Percentiles rank a stretch among this genome's conserved stretches.
Evolutionary conservation across 1,140 invertebrate species (phyloP).

Genomic region (Drosophila ananassae): DNA sequence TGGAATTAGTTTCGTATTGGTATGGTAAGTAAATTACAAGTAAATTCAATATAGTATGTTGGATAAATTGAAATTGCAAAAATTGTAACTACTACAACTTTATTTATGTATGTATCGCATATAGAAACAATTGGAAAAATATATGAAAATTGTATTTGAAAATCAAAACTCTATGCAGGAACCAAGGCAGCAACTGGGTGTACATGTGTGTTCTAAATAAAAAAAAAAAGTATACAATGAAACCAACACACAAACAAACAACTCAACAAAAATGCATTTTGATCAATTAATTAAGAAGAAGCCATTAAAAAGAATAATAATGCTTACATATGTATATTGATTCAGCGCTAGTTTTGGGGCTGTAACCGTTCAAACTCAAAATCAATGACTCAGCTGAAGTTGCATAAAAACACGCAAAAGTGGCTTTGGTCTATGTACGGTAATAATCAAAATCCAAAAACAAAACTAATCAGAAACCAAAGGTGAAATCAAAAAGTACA

Average conservation of each 20-base stretch:
- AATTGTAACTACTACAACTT: constrained; percentile 73
- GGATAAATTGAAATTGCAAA: constrained; percentile 75
- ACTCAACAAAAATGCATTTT: constrained; percentile 55
- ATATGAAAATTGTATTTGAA: constrained; percentile 24
- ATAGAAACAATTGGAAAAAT: constrained; percentile 47
- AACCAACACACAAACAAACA: constrained; percentile 70
- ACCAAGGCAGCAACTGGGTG: constrained; percentile 67
- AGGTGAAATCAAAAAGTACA: constrained; percentile 33
- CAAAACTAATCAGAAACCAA: constrained; percentile 21
- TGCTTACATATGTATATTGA: constrained; percentile 42
- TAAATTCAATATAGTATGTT: constrained; percentile 73
- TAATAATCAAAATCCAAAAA: constrained; percentile 46
- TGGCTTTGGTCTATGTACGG: constrained; percentile 50
- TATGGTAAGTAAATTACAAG: constrained; percentile 75
- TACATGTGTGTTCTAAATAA: constrained; percentile 56
- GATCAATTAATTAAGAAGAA: constrained; percentile 50
- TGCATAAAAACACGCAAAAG: constrained; percentile 75
- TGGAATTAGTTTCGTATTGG: constrained; percentile 52
- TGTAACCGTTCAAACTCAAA: constrained; percentile 61
- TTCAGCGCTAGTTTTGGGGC: constrained; percentile 54
- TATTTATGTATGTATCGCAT: constrained; percentile 68
- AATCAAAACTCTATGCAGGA: constrained; percentile 49
- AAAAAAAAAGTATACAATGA: constrained; percentile 58
- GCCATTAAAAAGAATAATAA: constrained; percentile 37
- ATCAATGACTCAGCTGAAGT: constrained; percentile 72